phyloP scores from a whole-genome alignment of 1,140 invertebrate species.

The Nylanderia fulva region DNA sequence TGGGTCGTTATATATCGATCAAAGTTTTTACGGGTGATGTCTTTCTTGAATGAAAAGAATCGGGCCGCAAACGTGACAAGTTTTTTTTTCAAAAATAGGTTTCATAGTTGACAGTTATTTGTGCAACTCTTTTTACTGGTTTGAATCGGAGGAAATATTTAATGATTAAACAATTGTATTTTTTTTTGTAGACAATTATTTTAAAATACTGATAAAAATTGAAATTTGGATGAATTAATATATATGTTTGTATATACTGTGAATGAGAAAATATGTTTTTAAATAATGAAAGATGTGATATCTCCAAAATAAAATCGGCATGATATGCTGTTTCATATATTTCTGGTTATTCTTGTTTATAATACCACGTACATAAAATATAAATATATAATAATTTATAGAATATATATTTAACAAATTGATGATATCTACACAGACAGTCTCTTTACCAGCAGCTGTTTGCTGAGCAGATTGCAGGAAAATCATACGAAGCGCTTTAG shows the following conservation, averaged over 20 bases:
- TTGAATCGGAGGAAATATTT: neutral
- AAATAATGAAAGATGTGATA: neutral
- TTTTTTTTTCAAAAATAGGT: neutral
- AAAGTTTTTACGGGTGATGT: neutral
- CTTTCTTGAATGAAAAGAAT: neutral
- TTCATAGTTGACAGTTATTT: neutral
- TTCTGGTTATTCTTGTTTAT: conserved; percentile 5
- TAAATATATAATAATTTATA: neutral
- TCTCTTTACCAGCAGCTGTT: conserved; percentile 28
- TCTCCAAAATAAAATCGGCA: neutral
- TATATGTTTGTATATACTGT: neutral
- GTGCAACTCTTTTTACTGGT: neutral
- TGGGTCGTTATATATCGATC: neutral
- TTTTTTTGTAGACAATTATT: neutral
- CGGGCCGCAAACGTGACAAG: neutral
- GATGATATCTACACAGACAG: neutral
- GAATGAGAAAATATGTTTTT: neutral
- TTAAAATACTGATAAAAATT: neutral
- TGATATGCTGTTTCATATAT: neutral
- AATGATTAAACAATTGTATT: neutral
- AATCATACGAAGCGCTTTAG: conserved; percentile 23
- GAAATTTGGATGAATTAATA: neutral
- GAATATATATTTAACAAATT: neutral
- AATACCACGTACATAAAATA: neutral
- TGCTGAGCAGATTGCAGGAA: conserved; percentile 10